Evolutionary conservation across 1,140 invertebrate genomes (phyloP).

Genomic region (Thaumetopoea pityocampa): DNA sequence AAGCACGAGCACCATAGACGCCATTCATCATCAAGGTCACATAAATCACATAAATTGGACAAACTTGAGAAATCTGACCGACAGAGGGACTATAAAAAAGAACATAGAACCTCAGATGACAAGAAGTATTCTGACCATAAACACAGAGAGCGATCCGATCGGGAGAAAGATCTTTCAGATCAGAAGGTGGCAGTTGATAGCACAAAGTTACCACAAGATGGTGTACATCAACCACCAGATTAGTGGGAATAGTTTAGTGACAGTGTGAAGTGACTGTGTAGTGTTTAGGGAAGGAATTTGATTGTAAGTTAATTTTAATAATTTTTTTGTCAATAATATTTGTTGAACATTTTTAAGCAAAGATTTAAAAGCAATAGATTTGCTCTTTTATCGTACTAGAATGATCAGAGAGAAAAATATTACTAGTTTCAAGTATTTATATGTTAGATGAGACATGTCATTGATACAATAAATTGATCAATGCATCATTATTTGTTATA

Average conservation of each 20-base stretch:
- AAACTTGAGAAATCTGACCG: conserved; percentile 53
- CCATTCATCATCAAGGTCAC: conserved; percentile 51
- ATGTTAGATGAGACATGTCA: too few relatives aligned
- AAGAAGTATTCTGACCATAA: conserved; percentile 43
- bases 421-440: too few relatives aligned
- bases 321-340: too few relatives aligned
- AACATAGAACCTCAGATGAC: conserved; percentile 43
- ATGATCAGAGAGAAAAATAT: too few relatives aligned
- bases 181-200: conserved; percentile 24
- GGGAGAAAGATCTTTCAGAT: conserved; percentile 16
- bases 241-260: conserved; percentile 28
- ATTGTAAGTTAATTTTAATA: too few relatives aligned
- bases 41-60: conserved; percentile 62
- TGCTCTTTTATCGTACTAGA: too few relatives aligned
- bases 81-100: conserved; percentile 45
- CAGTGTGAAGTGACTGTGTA: conserved; percentile 16
- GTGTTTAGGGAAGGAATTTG: conserved; percentile 20
- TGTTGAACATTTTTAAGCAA: too few relatives aligned
- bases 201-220: conserved; percentile 45
- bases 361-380: too few relatives aligned
- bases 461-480: too few relatives aligned
- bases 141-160: conserved; percentile 36
- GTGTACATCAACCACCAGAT: conserved; percentile 55
- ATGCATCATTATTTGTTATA: too few relatives aligned
- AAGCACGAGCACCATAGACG: conserved; percentile 50